Base-by-base conservation (phyloP, 2,113 vertebrate species). In the Okapia johnstoni region DNA sequence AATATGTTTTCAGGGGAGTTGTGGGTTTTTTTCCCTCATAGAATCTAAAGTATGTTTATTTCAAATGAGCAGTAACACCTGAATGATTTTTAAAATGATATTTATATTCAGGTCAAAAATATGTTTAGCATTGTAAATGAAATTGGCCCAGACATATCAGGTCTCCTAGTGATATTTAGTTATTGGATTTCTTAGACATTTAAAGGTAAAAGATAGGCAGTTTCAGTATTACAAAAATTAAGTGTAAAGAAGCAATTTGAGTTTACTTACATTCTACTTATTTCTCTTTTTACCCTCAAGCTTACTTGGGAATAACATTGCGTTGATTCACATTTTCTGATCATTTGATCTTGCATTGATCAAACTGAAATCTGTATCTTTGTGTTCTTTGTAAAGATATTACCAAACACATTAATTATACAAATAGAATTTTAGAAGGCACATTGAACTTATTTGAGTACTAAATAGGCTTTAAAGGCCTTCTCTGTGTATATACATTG, bases 261-360 rank as follows among this genome's bases (percentile, higher is more conserved):
- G 19, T 19, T 60, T 84, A 36, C 7, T 76, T 40, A 63, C 6
- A 43, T 48, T 93, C 23, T 54, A 4, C 85, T 88, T 95, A 7
- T 84, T 85, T 95, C 12, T 52, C 23, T 60, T 93, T 94, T 92
- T 54, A 50, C 5, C 25, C 6, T 88, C 33, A 73, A 43, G 52
- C 43, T 94, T 60, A 55, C 76, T 40, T 80, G 19, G 16, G 6
- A 63, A 25, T 94, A 10, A 50, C 8, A 84, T 43, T 15, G 23
- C 63, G 60, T 81, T 89, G 90, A 76, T 83, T 93, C 79, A 77
- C 48, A 83, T 70, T 96, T 92, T 93, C 50, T 92, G 40, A 92
- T 91, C 40, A 76, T 95, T 94, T 94, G 87, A 28, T 87, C 85
- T 94, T 46, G 14, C 85, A 33, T 92, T 86, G 55, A 85, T 84